phyloP scores from a whole-genome alignment of 2,113 vertebrate genomes.

The Lutjanus erythropterus region DNA sequence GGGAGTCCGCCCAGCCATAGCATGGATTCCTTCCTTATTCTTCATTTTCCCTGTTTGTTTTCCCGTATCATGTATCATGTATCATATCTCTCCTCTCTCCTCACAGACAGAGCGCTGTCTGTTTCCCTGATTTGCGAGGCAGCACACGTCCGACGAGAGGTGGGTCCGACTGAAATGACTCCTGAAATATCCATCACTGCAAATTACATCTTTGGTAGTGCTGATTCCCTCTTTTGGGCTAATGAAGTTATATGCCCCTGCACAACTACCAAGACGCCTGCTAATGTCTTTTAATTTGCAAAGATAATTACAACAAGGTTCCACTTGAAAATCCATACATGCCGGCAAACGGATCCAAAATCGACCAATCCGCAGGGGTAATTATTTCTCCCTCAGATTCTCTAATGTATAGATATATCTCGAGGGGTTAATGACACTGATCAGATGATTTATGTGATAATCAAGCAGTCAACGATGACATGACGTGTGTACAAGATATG shows the following conservation, averaged over 20 bases:
- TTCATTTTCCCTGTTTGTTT: conserved; percentile 38
- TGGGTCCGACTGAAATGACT: conserved; percentile 57
- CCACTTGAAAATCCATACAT: conserved; percentile 77
- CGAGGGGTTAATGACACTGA: conserved; percentile 57
- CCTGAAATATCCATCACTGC: conserved; percentile 71
- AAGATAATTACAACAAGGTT: conserved; percentile 82
- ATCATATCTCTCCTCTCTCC: conserved; percentile 14
- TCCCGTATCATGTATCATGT: conserved; percentile 7
- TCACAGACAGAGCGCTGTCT: not conserved
- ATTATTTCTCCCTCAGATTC: conserved; percentile 60
- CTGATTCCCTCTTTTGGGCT: conserved; percentile 76
- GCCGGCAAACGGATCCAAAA: conserved; percentile 61
- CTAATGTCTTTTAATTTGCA: conserved; percentile 83
- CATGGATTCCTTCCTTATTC: conserved; percentile 31
- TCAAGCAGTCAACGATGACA: conserved; percentile 57
- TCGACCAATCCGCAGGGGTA: conserved; percentile 55
- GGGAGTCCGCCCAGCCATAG: not conserved
- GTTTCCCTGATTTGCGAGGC: conserved; percentile 41
- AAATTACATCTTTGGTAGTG: conserved; percentile 73
- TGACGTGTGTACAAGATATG: conserved; percentile 53
- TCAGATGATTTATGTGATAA: conserved; percentile 48
- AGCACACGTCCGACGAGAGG: conserved; percentile 49
- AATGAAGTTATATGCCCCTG: conserved; percentile 78
- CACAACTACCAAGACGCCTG: conserved; percentile 68
- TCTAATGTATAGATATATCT: conserved; percentile 55